A percentile compares a stretch with the other conserved stretches of the same genome.
phyloP scores from a whole-genome alignment of 2,113 vertebrate species.

The Anoura caudifer region DNA sequence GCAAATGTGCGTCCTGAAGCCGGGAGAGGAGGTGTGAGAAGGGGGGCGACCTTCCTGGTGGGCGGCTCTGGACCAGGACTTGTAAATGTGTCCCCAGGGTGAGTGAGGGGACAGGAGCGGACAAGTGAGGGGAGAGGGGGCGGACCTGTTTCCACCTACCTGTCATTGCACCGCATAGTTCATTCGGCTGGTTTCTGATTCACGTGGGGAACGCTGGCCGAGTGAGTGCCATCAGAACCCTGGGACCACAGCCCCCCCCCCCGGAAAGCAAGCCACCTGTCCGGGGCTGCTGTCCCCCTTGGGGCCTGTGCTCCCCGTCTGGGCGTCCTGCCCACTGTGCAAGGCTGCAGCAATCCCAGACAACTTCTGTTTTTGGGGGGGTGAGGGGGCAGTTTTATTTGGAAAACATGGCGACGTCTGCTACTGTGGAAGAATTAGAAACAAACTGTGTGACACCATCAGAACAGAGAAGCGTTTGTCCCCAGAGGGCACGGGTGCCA shows the following conservation, averaged over 20 bases:
- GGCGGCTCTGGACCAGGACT: neutral
- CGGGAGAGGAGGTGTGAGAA: neutral
- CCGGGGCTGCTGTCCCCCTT: accelerated
- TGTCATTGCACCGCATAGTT: neutral
- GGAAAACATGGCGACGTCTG: neutral
- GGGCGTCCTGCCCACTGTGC: neutral
- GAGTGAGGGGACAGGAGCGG: neutral
- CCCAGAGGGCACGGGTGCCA: neutral
- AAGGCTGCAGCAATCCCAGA: neutral
- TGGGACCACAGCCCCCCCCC: neutral
- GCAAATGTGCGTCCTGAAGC: neutral
- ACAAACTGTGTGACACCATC: accelerated
- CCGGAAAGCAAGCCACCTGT: neutral
- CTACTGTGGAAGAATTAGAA: neutral
- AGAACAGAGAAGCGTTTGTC: accelerated
- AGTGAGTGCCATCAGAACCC: neutral
- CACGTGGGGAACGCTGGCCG: neutral
- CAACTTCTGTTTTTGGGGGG: neutral
- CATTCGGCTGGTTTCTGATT: neutral
- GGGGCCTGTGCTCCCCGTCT: neutral
- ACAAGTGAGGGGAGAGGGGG: neutral
- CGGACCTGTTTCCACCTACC: neutral
- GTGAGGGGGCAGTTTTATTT: neutral
- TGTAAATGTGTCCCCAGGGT: neutral
- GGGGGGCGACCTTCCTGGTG: neutral